Conservation (phyloP, 2,113 vertebrate genomes). For the Cyprinodon tularosa region DNA sequence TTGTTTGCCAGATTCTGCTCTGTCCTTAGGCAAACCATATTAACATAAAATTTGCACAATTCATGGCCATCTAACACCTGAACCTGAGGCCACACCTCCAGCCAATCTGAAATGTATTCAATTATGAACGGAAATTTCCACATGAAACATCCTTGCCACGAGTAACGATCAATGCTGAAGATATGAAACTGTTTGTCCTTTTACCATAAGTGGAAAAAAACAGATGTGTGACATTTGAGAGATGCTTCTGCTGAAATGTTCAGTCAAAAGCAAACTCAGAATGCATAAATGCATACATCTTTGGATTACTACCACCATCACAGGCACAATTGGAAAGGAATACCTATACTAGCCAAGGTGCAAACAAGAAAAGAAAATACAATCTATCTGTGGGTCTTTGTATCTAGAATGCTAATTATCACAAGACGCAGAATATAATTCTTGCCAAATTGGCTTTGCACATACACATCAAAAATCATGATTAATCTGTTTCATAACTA, state of each 20-base stretch:
- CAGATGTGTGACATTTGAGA: neutral
- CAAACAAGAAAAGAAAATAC: too few species aligned
- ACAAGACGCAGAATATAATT: too few species aligned
- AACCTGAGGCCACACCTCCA: constrained; percentile 5
- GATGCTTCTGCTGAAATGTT: neutral
- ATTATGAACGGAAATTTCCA: constrained; percentile 1
- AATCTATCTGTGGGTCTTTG: too few species aligned
- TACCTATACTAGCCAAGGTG: neutral
- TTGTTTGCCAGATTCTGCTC: neutral
- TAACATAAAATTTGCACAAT: constrained; percentile 19
- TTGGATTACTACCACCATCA: neutral
- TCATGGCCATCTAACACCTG: neutral
- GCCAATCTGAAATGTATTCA: constrained; percentile 3
- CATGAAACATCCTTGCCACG: neutral
- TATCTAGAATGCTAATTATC: too few species aligned
- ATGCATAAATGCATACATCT: neutral
- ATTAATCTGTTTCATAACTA: too few species aligned
- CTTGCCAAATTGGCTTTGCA: too few species aligned
- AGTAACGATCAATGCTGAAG: neutral
- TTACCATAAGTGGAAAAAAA: neutral
- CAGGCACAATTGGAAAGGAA: neutral
- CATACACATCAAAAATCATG: too few species aligned
- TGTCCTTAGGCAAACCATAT: neutral
- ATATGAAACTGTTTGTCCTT: neutral
- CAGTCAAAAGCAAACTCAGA: neutral